phyloP scores from a whole-genome alignment of 2,888 invertebrate species.

The Conops quadrifasciatus region DNA sequence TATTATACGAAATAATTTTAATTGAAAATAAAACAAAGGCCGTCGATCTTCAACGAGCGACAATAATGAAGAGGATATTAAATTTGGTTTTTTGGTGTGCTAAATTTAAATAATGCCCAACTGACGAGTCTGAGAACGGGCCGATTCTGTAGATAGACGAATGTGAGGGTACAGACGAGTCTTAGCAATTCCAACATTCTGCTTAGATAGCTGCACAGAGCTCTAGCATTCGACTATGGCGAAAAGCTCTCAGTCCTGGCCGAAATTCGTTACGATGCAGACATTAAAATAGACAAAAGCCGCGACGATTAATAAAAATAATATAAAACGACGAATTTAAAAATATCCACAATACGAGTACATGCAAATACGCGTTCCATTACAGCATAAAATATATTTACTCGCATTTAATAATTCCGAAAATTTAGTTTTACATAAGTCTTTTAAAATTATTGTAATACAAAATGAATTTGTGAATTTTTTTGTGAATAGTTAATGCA shows the following conservation, averaged over 20 bases:
- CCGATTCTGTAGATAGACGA: conserved; percentile 51
- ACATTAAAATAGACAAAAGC: conserved; percentile 44
- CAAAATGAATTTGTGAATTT: no score
- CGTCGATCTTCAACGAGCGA: background rate
- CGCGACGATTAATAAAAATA: background rate
- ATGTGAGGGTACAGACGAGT: background rate
- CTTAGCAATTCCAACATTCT: no score
- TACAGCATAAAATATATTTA: background rate
- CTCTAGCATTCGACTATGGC: conserved; percentile 15
- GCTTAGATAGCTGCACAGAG: background rate
- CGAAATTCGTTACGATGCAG: conserved; percentile 63
- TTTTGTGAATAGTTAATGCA: no score
- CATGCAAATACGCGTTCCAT: background rate
- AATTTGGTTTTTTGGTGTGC: background rate
- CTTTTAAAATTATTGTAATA: no score
- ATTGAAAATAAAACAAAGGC: conserved; percentile 12
- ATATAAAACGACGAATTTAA: background rate
- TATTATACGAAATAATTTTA: background rate
- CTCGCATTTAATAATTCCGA: background rate
- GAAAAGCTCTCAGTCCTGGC: conserved; percentile 63
- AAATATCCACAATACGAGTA: conserved; percentile 2
- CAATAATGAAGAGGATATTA: background rate
- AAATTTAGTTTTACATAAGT: background rate
- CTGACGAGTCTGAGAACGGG: conserved; percentile 46
- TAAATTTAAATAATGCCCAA: conserved; percentile 10